Base-by-base conservation (phyloP, 2,888 invertebrate genomes). In the Aphidoletes aphidimyza region DNA sequence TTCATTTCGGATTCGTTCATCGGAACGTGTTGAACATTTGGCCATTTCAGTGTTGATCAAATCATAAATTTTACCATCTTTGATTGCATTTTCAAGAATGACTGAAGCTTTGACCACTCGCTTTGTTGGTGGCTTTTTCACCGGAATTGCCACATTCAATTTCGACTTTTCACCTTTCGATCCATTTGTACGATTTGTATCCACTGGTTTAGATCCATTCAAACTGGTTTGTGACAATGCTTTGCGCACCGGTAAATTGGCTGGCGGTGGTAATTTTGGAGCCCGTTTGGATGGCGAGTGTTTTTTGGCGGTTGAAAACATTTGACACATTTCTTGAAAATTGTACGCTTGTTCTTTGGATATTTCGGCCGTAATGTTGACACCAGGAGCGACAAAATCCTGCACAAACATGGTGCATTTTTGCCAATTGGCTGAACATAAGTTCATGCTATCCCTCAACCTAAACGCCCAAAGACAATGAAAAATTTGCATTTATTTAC, bases 311-410 rank as follows among this genome's bases (percentile, higher is more conserved):
- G n/a, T 54, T 3, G 22, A 30, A 30, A 69, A 69, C 69, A 69
- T 69, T 30, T 69, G 69, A 30, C 69, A 69, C 69, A 69, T 69
- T 30, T 30, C 69, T 30, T 69, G 69, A 30, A 69, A 69, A 14
- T 69, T 69, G 69, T 69, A 69, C 14, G 69, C 69, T 14, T 69
- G 1, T 14, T 69, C 69, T 30, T 69, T 69, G 0, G 34, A 30
- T 69, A 69, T 34, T 30, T 69, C 69, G 11, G 69, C 69, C 0
- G 69, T 17, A 5, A 69, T 34, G 30, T 69, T 69, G 30, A 69
- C 9, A 0, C 30, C 69, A 0, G 30, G 14, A 30, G 30, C 3
- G 0, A 69, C n/a, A 1, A 69, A 14, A 14, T 69, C 69, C 3
- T 69, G 69, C 30, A 69, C 69, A 30, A 69, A 69, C 69, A 69